phyloP scores from a whole-genome alignment of 2,888 invertebrate species.

The Acanthosepion lycidas region DNA sequence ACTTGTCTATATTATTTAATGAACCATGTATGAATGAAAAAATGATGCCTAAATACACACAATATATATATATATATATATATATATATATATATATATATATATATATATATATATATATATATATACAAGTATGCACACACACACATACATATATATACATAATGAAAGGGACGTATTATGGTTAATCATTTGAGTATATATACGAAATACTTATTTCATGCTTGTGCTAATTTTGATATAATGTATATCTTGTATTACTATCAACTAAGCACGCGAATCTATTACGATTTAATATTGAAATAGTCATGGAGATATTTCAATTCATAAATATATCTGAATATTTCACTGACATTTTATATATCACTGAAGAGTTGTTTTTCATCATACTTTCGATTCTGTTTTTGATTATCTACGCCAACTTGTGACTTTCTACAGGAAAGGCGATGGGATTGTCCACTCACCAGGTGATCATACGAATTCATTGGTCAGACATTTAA shows the following conservation, averaged over 20 bases:
- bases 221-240: no score
- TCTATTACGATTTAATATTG: background rate
- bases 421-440: no score
- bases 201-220: no score
- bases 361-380: background rate
- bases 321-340: background rate
- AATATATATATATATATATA: background rate
- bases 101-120: background rate
- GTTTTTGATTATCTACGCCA: background rate
- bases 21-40: no score
- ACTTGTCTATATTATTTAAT: no score
- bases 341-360: background rate
- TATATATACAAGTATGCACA: background rate
- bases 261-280: no score
- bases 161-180: no score
- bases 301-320: background rate
- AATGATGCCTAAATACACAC: no score
- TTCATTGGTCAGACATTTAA: background rate
- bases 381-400: background rate
- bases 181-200: no score
- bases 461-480: no score
- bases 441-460: no score
- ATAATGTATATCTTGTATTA: no score
- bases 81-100: background rate
- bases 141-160: background rate